Evolutionary conservation across 2,113 vertebrate species (phyloP).

Genomic region (Lophius piscatorius): DNA sequence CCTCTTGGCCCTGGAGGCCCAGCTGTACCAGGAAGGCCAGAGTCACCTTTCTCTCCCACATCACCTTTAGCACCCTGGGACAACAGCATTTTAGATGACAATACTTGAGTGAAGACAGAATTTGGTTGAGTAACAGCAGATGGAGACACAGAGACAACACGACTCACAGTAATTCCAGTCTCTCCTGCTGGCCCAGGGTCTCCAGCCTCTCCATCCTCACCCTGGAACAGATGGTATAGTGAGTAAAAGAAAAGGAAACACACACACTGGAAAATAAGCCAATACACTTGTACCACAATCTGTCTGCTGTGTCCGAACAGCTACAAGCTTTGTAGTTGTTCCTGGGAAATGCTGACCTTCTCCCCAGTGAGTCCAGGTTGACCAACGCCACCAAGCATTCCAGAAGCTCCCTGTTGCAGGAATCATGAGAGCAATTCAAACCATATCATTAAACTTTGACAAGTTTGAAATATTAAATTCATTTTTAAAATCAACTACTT

Average conservation of each 20-base stretch:
- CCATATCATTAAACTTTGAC: slow-evolving; percentile 39
- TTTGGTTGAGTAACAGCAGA: not conserved
- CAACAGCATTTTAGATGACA: slow-evolving; percentile 4
- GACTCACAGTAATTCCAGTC: slow-evolving; percentile 83
- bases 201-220: slow-evolving; percentile 90
- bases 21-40: slow-evolving; percentile 84
- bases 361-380: slow-evolving; percentile 89
- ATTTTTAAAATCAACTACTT: slow-evolving; percentile 37
- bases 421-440: too few relatives aligned
- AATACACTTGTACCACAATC: slow-evolving; percentile 4
- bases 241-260: slow-evolving; percentile 6
- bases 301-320: slow-evolving; percentile 7
- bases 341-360: slow-evolving; percentile 80
- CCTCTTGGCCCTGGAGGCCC: slow-evolving; percentile 89
- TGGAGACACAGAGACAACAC: not conserved
- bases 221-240: slow-evolving; percentile 73
- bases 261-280: not conserved
- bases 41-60: slow-evolving; percentile 89
- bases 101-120: slow-evolving; percentile 7
- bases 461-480: slow-evolving; percentile 60
- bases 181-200: slow-evolving; percentile 83
- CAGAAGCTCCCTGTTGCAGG: slow-evolving; percentile 33
- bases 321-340: slow-evolving; percentile 6
- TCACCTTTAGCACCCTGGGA: slow-evolving; percentile 87
- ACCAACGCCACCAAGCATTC: slow-evolving; percentile 85